Evolutionary conservation across 2,113 vertebrate genomes (phyloP).

Genomic region (Corythoichthys haematopterus): DNA sequence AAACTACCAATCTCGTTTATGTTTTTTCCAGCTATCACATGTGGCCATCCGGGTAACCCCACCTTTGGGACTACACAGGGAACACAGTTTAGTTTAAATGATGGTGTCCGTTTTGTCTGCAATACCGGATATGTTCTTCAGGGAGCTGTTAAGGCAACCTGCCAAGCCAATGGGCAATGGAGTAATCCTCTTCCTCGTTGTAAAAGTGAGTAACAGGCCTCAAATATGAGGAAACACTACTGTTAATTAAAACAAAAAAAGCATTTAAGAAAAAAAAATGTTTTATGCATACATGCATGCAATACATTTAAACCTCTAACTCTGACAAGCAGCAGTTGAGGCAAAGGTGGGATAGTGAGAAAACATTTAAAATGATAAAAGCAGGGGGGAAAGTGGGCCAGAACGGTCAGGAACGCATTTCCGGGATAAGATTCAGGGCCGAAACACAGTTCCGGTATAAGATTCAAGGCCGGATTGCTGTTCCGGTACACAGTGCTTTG

Average conservation of each 20-base stretch:
- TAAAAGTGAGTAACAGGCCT: constrained; percentile 77
- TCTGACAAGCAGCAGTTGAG: too few species aligned
- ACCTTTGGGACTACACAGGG: constrained; percentile 87
- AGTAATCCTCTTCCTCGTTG: constrained; percentile 85
- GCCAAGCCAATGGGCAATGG: constrained; percentile 92
- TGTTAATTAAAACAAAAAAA: background rate
- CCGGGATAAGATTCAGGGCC: too few species aligned
- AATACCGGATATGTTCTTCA: constrained; percentile 85
- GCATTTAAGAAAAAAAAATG: too few species aligned
- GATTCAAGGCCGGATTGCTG: too few species aligned
- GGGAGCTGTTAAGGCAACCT: constrained; percentile 79
- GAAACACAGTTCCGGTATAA: too few species aligned
- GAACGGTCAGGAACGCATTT: too few species aligned
- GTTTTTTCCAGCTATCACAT: constrained; percentile 83
- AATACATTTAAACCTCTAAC: too few species aligned
- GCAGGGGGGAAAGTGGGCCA: too few species aligned
- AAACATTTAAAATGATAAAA: constrained; percentile 30
- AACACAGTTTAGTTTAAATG: constrained; percentile 91
- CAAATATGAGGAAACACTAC: too few species aligned
- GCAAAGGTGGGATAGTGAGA: background rate
- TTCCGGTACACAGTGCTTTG: too few species aligned
- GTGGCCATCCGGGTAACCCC: constrained; percentile 93
- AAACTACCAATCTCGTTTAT: background rate
- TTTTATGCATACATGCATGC: too few species aligned
- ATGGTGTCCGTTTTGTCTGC: constrained; percentile 87